Evolutionary conservation across 1,140 invertebrate species (phyloP).

Genomic region (Drosophila triauraria): DNA sequence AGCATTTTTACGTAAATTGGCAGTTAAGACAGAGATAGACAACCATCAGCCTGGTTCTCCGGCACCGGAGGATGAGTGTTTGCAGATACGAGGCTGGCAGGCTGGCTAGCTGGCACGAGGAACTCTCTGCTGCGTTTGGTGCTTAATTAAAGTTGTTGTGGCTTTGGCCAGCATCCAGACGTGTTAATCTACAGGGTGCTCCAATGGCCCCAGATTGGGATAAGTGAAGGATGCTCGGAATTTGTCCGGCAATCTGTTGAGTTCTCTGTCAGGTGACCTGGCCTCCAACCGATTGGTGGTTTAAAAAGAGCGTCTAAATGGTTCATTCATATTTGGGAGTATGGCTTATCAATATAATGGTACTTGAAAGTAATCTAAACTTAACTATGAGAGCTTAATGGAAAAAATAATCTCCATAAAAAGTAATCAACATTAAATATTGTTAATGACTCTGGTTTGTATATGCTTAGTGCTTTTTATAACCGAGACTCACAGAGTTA

Average conservation of each 20-base stretch:
- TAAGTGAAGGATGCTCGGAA: slow-evolving; percentile 23
- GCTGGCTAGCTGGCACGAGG: background rate
- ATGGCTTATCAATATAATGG: background rate
- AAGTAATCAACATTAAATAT: no score
- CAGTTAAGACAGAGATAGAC: slow-evolving; percentile 60
- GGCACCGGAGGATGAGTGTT: slow-evolving; percentile 15
- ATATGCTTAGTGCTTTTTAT: no score
- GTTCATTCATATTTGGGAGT: background rate
- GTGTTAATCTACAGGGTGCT: slow-evolving; percentile 36
- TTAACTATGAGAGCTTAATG: no score
- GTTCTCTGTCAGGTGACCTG: background rate
- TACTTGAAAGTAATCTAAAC: no score
- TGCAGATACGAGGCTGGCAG: background rate
- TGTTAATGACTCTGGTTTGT: no score
- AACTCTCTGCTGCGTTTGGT: slow-evolving; percentile 16
- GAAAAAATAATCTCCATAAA: no score
- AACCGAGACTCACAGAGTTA: no score
- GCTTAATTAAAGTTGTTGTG: slow-evolving; percentile 56
- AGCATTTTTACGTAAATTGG: slow-evolving; percentile 74
- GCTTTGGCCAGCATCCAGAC: slow-evolving; percentile 15
- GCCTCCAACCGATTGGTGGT: slow-evolving; percentile 1
- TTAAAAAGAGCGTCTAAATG: background rate
- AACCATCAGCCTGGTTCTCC: slow-evolving; percentile 25
- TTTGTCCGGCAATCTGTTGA: slow-evolving; percentile 27
- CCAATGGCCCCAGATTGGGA: slow-evolving; percentile 10